Conservation (phyloP, 2,888 invertebrate species). For the Caenorhabditis uteleia region DNA sequence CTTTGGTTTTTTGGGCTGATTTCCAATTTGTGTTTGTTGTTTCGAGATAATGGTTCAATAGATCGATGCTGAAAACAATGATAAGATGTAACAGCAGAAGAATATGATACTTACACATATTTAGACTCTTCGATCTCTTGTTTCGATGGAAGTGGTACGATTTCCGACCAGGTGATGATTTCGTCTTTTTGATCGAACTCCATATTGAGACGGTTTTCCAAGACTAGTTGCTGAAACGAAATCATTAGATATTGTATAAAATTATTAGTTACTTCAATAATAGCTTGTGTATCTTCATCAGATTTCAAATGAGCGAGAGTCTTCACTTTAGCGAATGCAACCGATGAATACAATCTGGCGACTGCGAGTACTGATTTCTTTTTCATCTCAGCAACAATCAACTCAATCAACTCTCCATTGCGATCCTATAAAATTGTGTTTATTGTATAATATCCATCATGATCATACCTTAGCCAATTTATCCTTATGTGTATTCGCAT, state of each 20-base stretch:
- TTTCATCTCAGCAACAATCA: constrained; percentile 21
- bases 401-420: constrained; percentile 34
- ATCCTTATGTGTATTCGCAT: not conserved
- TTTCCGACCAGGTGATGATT: constrained; percentile 21
- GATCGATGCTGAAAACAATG: constrained; percentile 26
- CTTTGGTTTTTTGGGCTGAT: constrained; percentile 5
- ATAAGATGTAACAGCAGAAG: no score
- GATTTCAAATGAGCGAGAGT: constrained; percentile 6
- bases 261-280: constrained; percentile 6
- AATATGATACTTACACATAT: constrained; percentile 10
- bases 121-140: constrained; percentile 12
- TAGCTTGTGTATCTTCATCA: not conserved
- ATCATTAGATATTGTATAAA: not conserved
- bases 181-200: constrained; percentile 7
- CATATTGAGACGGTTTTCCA: constrained; percentile 15
- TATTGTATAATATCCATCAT: not conserved
- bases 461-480: constrained; percentile 9
- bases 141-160: constrained; percentile 6
- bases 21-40: constrained; percentile 7
- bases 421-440: constrained; percentile 19
- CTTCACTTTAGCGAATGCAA: constrained; percentile 13
- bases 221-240: constrained; percentile 12
- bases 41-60: constrained; percentile 7
- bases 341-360: constrained; percentile 24
- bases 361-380: constrained; percentile 37